Percentiles rank a stretch among this genome's conserved stretches.
Conservation (phyloP, 2,113 vertebrate species). For the Dasyurus viverrinus region DNA sequence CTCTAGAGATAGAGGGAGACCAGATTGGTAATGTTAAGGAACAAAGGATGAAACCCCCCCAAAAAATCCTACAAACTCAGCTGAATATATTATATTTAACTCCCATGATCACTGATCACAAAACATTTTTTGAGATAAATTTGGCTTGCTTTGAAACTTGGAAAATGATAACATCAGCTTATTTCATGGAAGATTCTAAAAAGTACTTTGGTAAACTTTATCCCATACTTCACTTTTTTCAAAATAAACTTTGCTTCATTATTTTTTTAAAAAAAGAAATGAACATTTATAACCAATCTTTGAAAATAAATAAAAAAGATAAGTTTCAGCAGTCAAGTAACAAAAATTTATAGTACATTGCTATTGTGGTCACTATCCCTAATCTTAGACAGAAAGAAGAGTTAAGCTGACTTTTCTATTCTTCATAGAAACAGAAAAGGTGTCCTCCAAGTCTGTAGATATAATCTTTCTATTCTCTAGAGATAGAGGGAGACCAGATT, state of each 20-base stretch:
- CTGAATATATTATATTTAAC: too few relatives aligned
- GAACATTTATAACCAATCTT: background rate
- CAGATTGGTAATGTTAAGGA: background rate
- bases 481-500: background rate
- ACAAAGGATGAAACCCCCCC: background rate
- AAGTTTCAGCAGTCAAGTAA: background rate
- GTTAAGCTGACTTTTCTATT: background rate
- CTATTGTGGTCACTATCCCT: background rate
- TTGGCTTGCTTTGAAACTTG: background rate
- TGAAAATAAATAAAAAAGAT: background rate
- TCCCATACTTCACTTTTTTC: background rate
- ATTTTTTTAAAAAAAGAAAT: conserved; percentile 6
- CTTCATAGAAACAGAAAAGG: background rate
- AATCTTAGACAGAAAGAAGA: background rate
- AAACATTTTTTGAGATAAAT: background rate
- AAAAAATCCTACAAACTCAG: background rate
- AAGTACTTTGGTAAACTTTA: background rate
- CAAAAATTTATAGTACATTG: background rate
- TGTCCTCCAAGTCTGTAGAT: background rate
- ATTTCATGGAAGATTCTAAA: background rate
- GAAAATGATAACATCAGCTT: background rate
- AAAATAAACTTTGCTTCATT: background rate
- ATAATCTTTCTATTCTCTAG: background rate
- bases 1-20: background rate
- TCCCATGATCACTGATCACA: background rate